A percentile compares a stretch with the other conserved stretches of the same genome.
Conservation (phyloP, 2,888 invertebrate species). For the Eristalis arbustorum region DNA sequence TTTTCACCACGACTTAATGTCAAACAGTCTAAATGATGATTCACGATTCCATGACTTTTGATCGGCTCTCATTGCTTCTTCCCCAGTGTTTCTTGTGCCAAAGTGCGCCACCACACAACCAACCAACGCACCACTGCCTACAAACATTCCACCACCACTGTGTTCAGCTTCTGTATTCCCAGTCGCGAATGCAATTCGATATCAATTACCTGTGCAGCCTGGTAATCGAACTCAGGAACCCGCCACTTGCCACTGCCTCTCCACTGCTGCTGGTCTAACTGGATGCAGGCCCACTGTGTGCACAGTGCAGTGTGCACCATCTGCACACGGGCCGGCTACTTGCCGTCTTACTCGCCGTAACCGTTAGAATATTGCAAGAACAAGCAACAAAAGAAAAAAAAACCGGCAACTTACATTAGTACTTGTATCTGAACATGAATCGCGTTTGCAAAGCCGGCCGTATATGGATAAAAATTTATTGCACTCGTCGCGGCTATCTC, state of each 20-base stretch:
- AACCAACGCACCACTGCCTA: not conserved
- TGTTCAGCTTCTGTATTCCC: not conserved
- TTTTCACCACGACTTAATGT: too few relatives aligned
- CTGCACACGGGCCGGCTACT: not conserved
- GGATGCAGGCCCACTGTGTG: not conserved
- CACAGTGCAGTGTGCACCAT: not conserved
- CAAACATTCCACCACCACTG: not conserved
- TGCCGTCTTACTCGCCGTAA: not conserved
- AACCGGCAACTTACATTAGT: constrained; percentile 1
- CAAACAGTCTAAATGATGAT: too few relatives aligned
- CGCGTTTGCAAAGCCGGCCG: constrained; percentile 1
- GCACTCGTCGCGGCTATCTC: not conserved
- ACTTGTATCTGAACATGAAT: constrained; percentile 23
- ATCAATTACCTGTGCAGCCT: not conserved
- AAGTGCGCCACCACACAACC: not conserved
- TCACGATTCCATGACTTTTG: too few relatives aligned
- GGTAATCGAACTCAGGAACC: not conserved
- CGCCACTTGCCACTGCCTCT: not conserved
- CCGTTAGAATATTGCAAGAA: not conserved
- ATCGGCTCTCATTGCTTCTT: too few relatives aligned
- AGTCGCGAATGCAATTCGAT: not conserved
- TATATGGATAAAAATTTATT: constrained; percentile 18
- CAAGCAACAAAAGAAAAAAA: not conserved
- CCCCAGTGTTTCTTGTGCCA: not conserved
- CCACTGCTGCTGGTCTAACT: not conserved